These are phyloP conservation scores for Macrosoma leucophasiata DNA, from an alignment of 2,888 invertebrate species.

Conservation along the genomic window DNA sequence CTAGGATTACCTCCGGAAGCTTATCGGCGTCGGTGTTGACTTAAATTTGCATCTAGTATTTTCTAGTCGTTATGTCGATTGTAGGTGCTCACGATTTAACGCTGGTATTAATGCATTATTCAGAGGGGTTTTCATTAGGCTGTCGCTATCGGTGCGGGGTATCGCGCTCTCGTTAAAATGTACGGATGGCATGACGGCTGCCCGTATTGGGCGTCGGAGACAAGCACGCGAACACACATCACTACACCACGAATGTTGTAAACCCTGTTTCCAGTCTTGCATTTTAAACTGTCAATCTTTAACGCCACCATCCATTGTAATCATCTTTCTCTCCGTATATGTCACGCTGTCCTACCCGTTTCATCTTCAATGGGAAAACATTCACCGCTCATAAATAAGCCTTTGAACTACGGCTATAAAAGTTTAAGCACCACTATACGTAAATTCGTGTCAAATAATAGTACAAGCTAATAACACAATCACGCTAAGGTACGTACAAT, in stretches of 20 bases:
- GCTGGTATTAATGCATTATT: slow-evolving; percentile 75
- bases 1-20: slow-evolving; percentile 55
- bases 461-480: too few species aligned
- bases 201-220: slow-evolving; percentile 51
- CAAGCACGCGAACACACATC: slow-evolving; percentile 51
- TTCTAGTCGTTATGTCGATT: slow-evolving; percentile 61
- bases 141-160: slow-evolving; percentile 62
- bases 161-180: slow-evolving; percentile 74
- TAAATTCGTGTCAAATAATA: too few species aligned
- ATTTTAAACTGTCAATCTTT: slow-evolving; percentile 24
- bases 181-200: slow-evolving; percentile 72
- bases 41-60: slow-evolving; percentile 70
- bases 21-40: slow-evolving; percentile 61
- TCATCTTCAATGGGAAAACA: not conserved
- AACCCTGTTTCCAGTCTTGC: slow-evolving; percentile 27
- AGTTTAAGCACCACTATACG: too few species aligned
- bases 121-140: slow-evolving; percentile 73
- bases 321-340: too few species aligned
- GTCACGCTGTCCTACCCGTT: too few species aligned
- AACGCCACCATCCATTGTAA: slow-evolving; percentile 26
- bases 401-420: too few species aligned
- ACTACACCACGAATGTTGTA: slow-evolving; percentile 36
- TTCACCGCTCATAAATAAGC: too few species aligned
- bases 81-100: slow-evolving; percentile 73
- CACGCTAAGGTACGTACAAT: too few species aligned